Conservation (phyloP, 2,888 invertebrate species). For the Idaea biselata region DNA sequence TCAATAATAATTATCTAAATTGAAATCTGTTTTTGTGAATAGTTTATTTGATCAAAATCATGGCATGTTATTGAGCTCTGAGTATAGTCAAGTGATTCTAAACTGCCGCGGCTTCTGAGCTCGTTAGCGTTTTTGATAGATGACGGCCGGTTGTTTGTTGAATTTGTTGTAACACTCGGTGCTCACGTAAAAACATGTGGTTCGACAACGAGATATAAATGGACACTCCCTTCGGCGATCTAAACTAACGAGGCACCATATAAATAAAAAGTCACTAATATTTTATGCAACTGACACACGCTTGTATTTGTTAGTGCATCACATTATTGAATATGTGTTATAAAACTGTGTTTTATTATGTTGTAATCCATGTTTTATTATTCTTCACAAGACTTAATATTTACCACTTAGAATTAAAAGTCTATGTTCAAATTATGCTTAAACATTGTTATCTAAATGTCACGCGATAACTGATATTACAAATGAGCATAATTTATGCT, state of each 20-base stretch:
- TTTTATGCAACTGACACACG: slow-evolving; percentile 60
- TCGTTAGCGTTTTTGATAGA: slow-evolving; percentile 80
- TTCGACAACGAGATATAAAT: slow-evolving; percentile 76
- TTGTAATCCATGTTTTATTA: no score
- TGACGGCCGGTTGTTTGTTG: slow-evolving; percentile 76
- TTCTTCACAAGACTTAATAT: not conserved
- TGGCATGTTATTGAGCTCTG: slow-evolving; percentile 66
- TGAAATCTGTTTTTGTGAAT: not conserved
- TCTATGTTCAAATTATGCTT: slow-evolving; percentile 3
- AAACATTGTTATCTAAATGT: not conserved
- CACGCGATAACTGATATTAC: slow-evolving; percentile 21
- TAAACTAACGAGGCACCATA: slow-evolving; percentile 75
- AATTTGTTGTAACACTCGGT: slow-evolving; percentile 73
- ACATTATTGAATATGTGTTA: slow-evolving; percentile 40
- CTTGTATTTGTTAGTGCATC: slow-evolving; percentile 42
- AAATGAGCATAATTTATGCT: slow-evolving; percentile 49
- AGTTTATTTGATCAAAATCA: slow-evolving; percentile 59
- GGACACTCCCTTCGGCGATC: slow-evolving; percentile 76
- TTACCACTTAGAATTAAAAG: not conserved
- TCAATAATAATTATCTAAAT: not conserved
- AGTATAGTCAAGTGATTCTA: slow-evolving; percentile 58
- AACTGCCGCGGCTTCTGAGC: slow-evolving; percentile 71
- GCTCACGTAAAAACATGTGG: slow-evolving; percentile 72
- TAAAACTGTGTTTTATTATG: no score
- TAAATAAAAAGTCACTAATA: slow-evolving; percentile 72